Evolutionary conservation across 2,888 invertebrate genomes (phyloP).

Genomic region (Dinocampus coccinellae): DNA sequence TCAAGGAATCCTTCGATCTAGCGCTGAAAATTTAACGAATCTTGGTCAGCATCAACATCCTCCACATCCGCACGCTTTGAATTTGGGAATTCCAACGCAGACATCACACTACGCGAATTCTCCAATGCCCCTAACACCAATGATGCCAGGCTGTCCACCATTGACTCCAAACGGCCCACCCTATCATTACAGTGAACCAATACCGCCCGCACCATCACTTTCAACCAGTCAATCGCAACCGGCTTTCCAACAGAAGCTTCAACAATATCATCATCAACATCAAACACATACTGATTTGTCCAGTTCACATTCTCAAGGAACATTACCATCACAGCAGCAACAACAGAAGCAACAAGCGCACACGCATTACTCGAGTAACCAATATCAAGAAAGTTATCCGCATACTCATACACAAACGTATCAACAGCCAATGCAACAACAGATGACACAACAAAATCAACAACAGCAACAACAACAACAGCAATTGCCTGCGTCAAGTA

Average conservation of each 20-base stretch:
- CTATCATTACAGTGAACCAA: constrained; percentile 73
- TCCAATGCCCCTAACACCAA: constrained; percentile 66
- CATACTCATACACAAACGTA: constrained; percentile 68
- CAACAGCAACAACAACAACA: constrained; percentile 56
- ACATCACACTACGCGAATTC: constrained; percentile 65
- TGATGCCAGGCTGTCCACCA: constrained; percentile 67
- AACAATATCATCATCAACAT: constrained; percentile 64
- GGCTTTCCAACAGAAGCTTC: constrained; percentile 64
- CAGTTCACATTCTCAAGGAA: constrained; percentile 61
- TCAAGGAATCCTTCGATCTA: constrained; percentile 63
- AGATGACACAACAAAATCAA: constrained; percentile 58
- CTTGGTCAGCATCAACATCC: constrained; percentile 61
- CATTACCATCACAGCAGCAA: constrained; percentile 54
- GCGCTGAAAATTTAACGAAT: constrained; percentile 65
- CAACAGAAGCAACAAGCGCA: constrained; percentile 62
- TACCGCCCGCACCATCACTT: constrained; percentile 70
- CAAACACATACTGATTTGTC: constrained; percentile 66
- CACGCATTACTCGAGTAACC: constrained; percentile 66
- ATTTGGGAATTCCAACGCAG: constrained; percentile 63
- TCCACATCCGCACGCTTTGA: constrained; percentile 65
- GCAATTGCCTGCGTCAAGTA: constrained; percentile 60
- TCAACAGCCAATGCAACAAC: constrained; percentile 68
- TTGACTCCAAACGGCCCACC: constrained; percentile 70
- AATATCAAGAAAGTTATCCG: constrained; percentile 70
- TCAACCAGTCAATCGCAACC: constrained; percentile 66